Evolutionary conservation across 2,888 invertebrate species (phyloP), one percentile per base, ranked within the genome.

Genomic region (Dolichopus griseipennis): DNA sequence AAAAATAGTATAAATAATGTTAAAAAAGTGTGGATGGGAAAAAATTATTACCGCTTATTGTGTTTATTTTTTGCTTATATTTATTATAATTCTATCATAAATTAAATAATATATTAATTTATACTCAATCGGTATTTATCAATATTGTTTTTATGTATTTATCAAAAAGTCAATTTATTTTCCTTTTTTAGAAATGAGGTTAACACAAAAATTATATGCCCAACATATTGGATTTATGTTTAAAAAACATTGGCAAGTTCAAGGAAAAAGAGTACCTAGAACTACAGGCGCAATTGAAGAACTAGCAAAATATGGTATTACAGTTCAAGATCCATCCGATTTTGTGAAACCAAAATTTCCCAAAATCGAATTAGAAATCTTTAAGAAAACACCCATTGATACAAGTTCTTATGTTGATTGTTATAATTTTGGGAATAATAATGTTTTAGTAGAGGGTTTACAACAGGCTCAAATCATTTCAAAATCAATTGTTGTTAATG

Each of bases 391-490:
- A 69, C 64, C 12, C 0, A 64, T 63, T 10, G 18, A 34, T 34
- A 15, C 18, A 18, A 37, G 34, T 65, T 1, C 4, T 22, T 20
- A 27, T 52, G 15, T 66, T n/a, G 83, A 84, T 7, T 88, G 90
- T 73, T 83, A 87, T 70, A 82, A 84, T 1, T 86, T 86, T 69
- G 83, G 81, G 68, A 86, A 88, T 73, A 79, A 83, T 52, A 88
- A 86, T 79, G 87, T 90, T 10, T 80, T 92, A 5, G 75, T 91
- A 33, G 87, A 88, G 80, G 95, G 93, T 15, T 75, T 90, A 67
- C 78, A 84, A 1, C 95, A 95, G 82, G 92, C 92, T 0, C 88
- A 91, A 81, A 82, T 89, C n/a, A 81, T 95, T 8, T 91, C 92
- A 4, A 95, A 95, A 76, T 87, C 92, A 1, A 80, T 92, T 6